Evolutionary conservation across 2,113 vertebrate species (phyloP), one percentile per base, ranked within the genome.

Genomic region (Eubucco bourcierii): DNA sequence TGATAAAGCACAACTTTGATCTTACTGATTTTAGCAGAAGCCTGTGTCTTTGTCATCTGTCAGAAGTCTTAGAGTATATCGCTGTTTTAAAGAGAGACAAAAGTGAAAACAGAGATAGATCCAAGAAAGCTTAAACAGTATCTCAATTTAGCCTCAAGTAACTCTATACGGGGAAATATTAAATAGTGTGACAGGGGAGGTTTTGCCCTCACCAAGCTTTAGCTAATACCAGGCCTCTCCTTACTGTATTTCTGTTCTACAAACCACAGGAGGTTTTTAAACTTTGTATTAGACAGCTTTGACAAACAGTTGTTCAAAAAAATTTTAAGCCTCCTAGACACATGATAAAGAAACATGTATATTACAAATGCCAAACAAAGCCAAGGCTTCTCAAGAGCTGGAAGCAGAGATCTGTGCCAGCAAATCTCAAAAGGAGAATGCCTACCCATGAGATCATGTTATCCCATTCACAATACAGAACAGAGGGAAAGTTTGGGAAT

Each of bases 381-480:
- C 72, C 11, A 50, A 95, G 88, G 53, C 75, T 86, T 97, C 94
- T 85, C 72, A 66, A 90, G 78, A 92, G 74, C 90, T 94, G 91
- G 95, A 97, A 97, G 76, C 34, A 82, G 77, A 94, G 44, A 79
- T 4, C 8, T 87, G 84, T 95, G 90, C 90, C 96, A 97, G 71
- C 73, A 92, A 96, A 74, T 92, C 87, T 97, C 91, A 60, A 74
- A 96, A 94, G 74, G 56, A 95, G 55, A 90, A 96, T 96, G 97
- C 94, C 80, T 87, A 81, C 82, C 94, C 91, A 68, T 15, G 66
- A 96, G 88, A 96, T 97, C 94, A 64, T 33, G 81, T 96, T 97
- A 94, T 96, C 75, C 85, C 84, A 73, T 92, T 95, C 94, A 94
- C 86, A 88, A 88, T 52, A 88, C 65, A 91, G 88, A 95, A 93